Evolutionary conservation across 1,140 invertebrate genomes (phyloP).

Genomic region (Rhopalosiphum padi): DNA sequence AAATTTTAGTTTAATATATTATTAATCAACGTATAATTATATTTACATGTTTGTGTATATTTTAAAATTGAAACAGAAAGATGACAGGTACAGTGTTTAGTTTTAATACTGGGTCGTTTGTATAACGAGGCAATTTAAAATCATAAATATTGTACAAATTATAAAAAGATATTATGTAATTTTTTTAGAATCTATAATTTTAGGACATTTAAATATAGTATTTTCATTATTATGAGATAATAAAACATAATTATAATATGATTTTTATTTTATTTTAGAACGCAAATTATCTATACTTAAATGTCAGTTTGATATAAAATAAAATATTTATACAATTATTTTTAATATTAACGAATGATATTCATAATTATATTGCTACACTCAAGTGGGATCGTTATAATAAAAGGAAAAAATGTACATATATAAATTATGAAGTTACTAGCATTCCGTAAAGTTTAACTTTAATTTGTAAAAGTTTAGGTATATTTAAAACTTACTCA

Average conservation of each 20-base stretch:
- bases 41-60: neutral
- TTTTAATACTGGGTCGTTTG: neutral
- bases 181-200: neutral
- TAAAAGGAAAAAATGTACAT: neutral
- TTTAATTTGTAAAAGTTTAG: constrained; percentile 26
- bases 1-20: neutral
- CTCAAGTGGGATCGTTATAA: neutral
- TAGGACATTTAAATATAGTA: neutral
- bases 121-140: neutral
- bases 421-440: neutral
- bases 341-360: neutral
- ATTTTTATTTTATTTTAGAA: no score
- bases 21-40: neutral
- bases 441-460: neutral
- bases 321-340: neutral
- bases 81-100: neutral
- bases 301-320: neutral
- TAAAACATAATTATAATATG: neutral
- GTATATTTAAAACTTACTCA: constrained; percentile 22
- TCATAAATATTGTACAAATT: neutral
- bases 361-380: neutral
- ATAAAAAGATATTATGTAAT: neutral
- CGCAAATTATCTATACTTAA: no score
- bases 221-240: neutral
- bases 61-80: neutral